These are phyloP conservation scores for Pimephales promelas DNA, from an alignment of 2,113 vertebrate genomes.

Conservation along the genomic window DNA sequence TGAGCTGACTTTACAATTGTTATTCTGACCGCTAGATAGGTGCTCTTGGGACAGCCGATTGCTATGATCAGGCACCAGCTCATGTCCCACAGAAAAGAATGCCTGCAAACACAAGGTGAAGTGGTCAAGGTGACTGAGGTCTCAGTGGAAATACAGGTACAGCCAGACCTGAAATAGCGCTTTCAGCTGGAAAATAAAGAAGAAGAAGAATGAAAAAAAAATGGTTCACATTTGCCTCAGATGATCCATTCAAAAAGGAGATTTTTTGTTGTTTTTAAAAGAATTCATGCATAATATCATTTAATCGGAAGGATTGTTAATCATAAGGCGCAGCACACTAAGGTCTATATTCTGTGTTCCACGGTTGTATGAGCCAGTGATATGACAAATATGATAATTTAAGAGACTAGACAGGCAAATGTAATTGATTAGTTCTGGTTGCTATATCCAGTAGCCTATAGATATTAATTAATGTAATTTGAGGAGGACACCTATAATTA, in stretches of 20 bases:
- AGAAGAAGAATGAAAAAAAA: no score
- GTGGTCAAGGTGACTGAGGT: constrained; percentile 72
- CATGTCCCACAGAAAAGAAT: constrained; percentile 40
- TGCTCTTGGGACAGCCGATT: constrained; percentile 52
- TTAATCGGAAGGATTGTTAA: neutral
- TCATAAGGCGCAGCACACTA: no score
- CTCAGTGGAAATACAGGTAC: constrained; percentile 61
- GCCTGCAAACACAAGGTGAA: constrained; percentile 60
- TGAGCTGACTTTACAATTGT: neutral
- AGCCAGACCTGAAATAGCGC: neutral
- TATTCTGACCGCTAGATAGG: neutral
- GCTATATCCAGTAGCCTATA: constrained; percentile 36
- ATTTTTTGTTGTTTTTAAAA: neutral
- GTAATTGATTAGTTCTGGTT: constrained; percentile 30
- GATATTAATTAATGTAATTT: constrained; percentile 46
- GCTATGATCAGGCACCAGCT: constrained; percentile 49
- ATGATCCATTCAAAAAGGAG: neutral
- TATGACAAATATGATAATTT: constrained; percentile 30
- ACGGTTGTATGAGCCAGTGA: neutral
- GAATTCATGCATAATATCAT: neutral
- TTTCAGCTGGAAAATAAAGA: neutral
- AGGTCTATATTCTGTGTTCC: neutral
- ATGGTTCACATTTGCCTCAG: constrained; percentile 39
- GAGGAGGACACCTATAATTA: constrained; percentile 52
- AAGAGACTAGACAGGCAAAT: constrained; percentile 10